Conservation (phyloP, 2,888 invertebrate species). For the Galeruca laticollis region DNA sequence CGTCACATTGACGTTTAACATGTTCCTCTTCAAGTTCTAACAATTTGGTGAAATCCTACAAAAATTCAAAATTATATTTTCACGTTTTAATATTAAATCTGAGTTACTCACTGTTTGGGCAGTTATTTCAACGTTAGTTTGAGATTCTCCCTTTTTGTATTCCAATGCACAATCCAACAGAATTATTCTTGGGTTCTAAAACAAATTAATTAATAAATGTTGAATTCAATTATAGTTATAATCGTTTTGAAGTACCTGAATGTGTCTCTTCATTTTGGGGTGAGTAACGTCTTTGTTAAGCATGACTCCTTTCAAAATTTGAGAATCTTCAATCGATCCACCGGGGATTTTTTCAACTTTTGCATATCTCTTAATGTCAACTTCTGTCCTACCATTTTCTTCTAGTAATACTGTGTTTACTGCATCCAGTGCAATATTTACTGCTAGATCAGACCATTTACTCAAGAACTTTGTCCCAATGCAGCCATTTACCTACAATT, state of each 20-base stretch:
- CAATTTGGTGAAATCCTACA: conserved; percentile 91
- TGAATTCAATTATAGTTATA: too few species aligned
- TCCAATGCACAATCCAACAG: conserved; percentile 96
- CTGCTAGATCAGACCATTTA: conserved; percentile 95
- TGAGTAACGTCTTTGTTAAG: conserved; percentile 99
- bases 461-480: conserved; percentile 98
- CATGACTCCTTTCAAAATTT: conserved; percentile 95
- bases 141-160: conserved; percentile 99
- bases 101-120: conserved; percentile 78
- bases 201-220: too few species aligned
- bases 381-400: conserved; percentile 91
- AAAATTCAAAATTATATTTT: not conserved
- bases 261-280: conserved; percentile 94
- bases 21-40: conserved; percentile 96
- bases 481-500: conserved; percentile 81
- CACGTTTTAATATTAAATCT: conserved; percentile 11
- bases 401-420: conserved; percentile 91
- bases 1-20: conserved; percentile 89
- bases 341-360: conserved; percentile 97
- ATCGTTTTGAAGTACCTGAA: too few species aligned
- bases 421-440: conserved; percentile 95
- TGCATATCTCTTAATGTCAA: conserved; percentile 98
- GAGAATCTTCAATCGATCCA: conserved; percentile 93
- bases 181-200: conserved; percentile 91
- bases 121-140: conserved; percentile 96